These are phyloP conservation scores for Melanostoma mellinum DNA, from an alignment of 2,888 invertebrate species.

Conservation along the genomic window DNA sequence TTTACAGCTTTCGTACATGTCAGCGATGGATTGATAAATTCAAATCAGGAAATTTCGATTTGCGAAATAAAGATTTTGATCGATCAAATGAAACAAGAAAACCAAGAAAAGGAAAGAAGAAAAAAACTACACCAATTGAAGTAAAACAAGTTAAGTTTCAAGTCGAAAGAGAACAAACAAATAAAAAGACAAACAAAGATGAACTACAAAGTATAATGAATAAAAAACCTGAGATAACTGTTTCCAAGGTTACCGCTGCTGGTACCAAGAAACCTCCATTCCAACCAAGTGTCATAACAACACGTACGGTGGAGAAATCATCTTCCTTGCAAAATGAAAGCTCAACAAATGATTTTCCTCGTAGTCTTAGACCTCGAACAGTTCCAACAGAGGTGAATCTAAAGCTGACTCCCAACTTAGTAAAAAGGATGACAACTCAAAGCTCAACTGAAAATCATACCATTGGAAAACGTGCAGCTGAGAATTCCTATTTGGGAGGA, in stretches of 20 bases:
- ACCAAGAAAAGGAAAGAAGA: background rate
- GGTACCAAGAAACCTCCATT: background rate
- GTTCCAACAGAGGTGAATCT: conserved; percentile 25
- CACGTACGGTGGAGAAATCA: background rate
- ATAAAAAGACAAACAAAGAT: background rate
- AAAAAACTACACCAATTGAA: background rate
- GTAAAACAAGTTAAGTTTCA: conserved; percentile 10
- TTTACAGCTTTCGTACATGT: conserved; percentile 13
- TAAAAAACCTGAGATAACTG: conserved; percentile 35
- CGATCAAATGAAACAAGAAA: background rate
- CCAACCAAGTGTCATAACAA: conserved; percentile 8
- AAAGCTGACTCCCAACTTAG: conserved; percentile 25
- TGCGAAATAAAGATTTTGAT: conserved; percentile 18
- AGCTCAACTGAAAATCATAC: conserved; percentile 37
- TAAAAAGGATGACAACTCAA: conserved; percentile 19
- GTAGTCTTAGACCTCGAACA: conserved; percentile 17
- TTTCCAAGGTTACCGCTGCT: conserved; percentile 10
- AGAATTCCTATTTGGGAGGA: too few relatives aligned
- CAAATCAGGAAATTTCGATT: conserved; percentile 23
- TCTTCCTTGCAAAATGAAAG: background rate
- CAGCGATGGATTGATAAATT: conserved; percentile 56
- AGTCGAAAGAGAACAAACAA: background rate
- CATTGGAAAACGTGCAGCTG: background rate
- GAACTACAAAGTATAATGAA: conserved; percentile 23
- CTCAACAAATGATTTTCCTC: background rate